Percentiles rank a stretch among this genome's conserved stretches.
These are phyloP conservation scores for Agonopterix arenella DNA, from an alignment of 2,888 invertebrate genomes.

Conservation along the genomic window DNA sequence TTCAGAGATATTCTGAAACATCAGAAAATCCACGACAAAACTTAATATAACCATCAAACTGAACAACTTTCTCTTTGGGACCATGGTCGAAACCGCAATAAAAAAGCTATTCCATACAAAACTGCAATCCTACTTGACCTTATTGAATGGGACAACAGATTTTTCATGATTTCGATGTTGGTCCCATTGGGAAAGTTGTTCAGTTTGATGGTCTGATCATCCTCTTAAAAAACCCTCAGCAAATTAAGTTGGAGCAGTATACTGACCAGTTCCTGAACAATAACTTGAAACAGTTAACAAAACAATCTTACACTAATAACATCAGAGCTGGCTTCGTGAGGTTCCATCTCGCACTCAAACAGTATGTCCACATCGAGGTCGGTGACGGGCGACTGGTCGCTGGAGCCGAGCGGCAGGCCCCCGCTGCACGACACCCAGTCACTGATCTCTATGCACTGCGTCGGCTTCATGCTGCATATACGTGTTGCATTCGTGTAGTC, in stretches of 20 bases:
- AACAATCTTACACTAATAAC: constrained; percentile 38
- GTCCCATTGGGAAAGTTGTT: too few species aligned
- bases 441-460: constrained; percentile 59
- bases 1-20: too few species aligned
- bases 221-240: too few species aligned
- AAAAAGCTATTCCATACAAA: too few species aligned
- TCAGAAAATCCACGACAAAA: too few species aligned
- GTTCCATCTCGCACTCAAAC: constrained; percentile 69
- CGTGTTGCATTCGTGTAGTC: constrained; percentile 66
- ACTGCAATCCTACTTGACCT: too few species aligned
- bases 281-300: neutral
- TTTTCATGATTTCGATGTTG: too few species aligned
- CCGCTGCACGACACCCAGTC: constrained; percentile 65
- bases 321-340: constrained; percentile 45
- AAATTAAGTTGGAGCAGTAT: neutral
- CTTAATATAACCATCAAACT: too few species aligned
- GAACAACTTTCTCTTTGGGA: too few species aligned
- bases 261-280: neutral
- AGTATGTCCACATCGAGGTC: constrained; percentile 60
- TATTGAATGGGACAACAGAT: too few species aligned
- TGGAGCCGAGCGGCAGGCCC: constrained; percentile 55
- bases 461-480: constrained; percentile 69
- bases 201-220: too few species aligned
- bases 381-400: constrained; percentile 42
- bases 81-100: too few species aligned